Evolutionary conservation across 1,140 invertebrate species (phyloP), one percentile per base, ranked within the genome.

Genomic region (Pogonus chalceus): DNA sequence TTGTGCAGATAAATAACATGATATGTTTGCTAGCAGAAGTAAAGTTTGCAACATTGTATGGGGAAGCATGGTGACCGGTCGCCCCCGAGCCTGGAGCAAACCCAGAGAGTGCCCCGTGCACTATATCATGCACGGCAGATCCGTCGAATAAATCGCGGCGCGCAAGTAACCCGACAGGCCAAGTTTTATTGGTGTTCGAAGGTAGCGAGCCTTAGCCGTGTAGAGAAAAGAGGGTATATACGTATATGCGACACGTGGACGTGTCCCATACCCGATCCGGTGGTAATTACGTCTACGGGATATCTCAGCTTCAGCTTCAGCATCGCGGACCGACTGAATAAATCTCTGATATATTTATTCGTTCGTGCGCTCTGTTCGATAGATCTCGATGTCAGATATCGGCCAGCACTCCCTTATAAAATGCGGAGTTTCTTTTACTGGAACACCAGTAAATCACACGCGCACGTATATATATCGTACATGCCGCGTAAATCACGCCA

Each of bases 101-200:
- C 26, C 4, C 14, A 31, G 26, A 31, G 26, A 31, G 14, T 4
- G 7, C 26, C 26, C 4, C 26, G 26, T 4, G 26, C 26, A 31
- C 26, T 31, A 31, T 52, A 57, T 31, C 51, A 53, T 53, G 21
- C 51, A 39, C 39, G 51, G 23, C 51, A 46, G 35, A 18, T 35
- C 37, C 21, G 43, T 21, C 35, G 43, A 37, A 53, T 21, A 35
- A 53, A 43, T 53, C 51, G 35, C 20, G 7, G 18, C 23, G 22
- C 51, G 14, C 18, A 22, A 18, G 39, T 35, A 35, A 53, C 18
- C 20, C 39, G 51, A 53, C 51, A 53, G 23, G 35, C 16, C 37
- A 53, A 53, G 51, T 53, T 53, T 53, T 53, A 53, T 53, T 53
- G 50, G 21, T 53, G 4, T 20, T 35, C 21, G 23, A 31, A 14